A percentile compares a stretch with the other conserved stretches of the same genome.
Evolutionary conservation across 2,113 vertebrate species (phyloP).

Genomic region (Microtus ochrogaster): DNA sequence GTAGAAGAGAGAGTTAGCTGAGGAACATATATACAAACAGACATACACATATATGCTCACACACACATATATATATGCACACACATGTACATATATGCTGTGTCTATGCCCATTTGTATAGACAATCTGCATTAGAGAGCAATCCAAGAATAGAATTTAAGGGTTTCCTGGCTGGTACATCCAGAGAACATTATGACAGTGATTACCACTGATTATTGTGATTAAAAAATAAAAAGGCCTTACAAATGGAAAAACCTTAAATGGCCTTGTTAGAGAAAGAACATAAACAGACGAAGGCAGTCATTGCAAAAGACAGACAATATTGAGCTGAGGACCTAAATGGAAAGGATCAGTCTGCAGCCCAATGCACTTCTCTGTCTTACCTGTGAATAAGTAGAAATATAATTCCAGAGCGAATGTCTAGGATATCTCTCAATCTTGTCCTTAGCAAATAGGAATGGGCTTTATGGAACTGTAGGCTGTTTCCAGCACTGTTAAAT

Average conservation of each 20-base stretch:
- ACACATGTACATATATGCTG: neutral
- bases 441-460: neutral
- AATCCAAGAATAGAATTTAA: neutral
- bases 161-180: neutral
- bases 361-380: neutral
- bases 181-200: neutral
- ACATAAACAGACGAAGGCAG: neutral
- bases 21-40: neutral
- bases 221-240: neutral
- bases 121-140: neutral
- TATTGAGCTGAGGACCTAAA: neutral
- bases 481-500: slow-evolving; percentile 16
- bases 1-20: neutral
- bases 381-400: slow-evolving; percentile 13
- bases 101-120: neutral
- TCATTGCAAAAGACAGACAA: neutral
- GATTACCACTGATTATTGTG: neutral
- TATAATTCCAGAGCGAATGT: neutral
- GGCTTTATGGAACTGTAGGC: neutral
- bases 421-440: neutral
- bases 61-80: accelerated
- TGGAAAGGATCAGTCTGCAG: neutral
- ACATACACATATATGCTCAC: neutral
- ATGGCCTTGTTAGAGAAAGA: neutral
- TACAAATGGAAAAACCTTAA: neutral